Evolutionary conservation across 2,797 vertebrate genomes (phyloP), one percentile per base, ranked within the genome.

Genomic region (Acipenser ruthenus): DNA sequence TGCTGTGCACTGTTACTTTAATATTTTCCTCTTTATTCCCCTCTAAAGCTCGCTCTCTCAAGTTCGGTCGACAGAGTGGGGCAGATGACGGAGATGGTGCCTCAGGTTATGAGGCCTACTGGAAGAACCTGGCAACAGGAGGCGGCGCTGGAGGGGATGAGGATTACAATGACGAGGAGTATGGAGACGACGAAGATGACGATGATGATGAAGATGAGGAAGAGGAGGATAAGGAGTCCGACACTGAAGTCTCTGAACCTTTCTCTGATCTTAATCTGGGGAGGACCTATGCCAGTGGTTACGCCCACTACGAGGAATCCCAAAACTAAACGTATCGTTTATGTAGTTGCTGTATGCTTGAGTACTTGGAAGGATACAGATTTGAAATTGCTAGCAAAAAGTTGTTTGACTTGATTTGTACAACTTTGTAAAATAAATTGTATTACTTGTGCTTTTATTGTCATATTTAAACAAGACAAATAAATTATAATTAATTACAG

Each of bases 51-150:
- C 95, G 97, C 10, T 92, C 92, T 3, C 64, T 98, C 77, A 98
- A 95, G 72, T 99, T 95, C 23, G 96, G 96, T 65, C 89, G 96
- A 10, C 95, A 98, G 77, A 86, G 84, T 1, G 94, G 93, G 8
- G 78, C 67, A 0, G 90, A 96, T 15, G 86, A 95, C 9, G 84
- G 90, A 12, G 78, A 84, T 0, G 87, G 87, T 3, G 93, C 94
- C 0, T 92, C 94, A 0, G 93, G 96, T 1, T 98, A 97, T 6
- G 91, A 93, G 15, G 73, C 88, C 49, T 98, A 96, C 68, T 98
- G 95, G 96, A 96, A 95, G 79, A 96, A 78, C 67, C 47, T 86
- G 12, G 83, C 93, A 0, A 82, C 92, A 2, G 88, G 87, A 69
- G 90, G 89, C 65, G 65, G 73, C 7, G 80, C 53, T 50, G 78